Base-by-base conservation (phyloP, 1,140 invertebrate genomes). In the Spodoptera litura region DNA sequence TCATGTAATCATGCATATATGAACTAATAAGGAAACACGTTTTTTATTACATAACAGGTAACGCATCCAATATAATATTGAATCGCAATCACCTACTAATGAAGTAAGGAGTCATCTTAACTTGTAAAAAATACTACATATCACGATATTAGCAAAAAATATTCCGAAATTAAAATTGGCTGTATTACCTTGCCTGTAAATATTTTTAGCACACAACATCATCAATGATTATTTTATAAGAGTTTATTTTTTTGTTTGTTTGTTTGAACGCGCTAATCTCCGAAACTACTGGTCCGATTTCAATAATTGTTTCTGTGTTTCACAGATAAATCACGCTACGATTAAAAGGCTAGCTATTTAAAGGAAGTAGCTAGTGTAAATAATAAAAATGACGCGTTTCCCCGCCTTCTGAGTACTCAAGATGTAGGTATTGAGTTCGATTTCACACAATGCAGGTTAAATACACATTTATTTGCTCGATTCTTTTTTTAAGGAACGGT, bases 21-120 rank as follows among this genome's bases (percentile, higher is more conserved):
- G 13, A 71, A 71, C 31, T 71, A 71, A 71, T 71, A 71, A 71
- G 68, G 68, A 71, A 71, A 71, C 31, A 52, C 52, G 12, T 53
- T 70, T 70, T 70, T 70, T 70, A 66, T 20, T 5, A 66, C 38
- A 49, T 20, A 66, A 20, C 15, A 44, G 38, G 38, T 10, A 66
- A 44, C 5, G 5, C 27, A 62, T 20, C 62, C 3, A 49, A 20
- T 8, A 38, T 61, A 61, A 44, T 15, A 64, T 66, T 66, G 62
- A 49, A 49, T 66, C 38, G 10, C 62, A 66, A 49, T 49, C 9
- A 44, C 38, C 38, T 5, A 9, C 38, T 44, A 44, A 49, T 66
- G 44, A 49, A 66, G 44, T 25, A 66, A 38, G 15, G 49, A 66
- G 25, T 66, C 13, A 44, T 64, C 35, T 8, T 20, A n/a, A 38